Base-by-base conservation (phyloP, 2,888 invertebrate species). In the Tachina grossa region DNA sequence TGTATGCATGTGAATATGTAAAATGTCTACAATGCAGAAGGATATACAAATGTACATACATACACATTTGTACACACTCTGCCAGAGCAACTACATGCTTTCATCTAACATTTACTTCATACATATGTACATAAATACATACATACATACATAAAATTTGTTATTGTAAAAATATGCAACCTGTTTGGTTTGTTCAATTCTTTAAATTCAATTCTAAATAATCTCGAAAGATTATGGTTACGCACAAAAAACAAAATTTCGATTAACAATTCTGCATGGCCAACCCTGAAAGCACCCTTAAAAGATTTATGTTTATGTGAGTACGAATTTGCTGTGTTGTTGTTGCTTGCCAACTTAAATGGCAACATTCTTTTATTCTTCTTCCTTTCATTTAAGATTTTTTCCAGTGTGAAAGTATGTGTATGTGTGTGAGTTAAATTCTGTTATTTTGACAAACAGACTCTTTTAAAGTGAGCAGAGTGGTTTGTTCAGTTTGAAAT, bases 401-500 rank as follows among this genome's bases (percentile, higher is more conserved):
- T 51, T 43, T 71, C 14, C 41, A 11, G 49, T 43, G 41, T 41
- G 71, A 55, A 45, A 31, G 31, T 31, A 13, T 39, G 31, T 49
- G 63, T 63, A 39, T 49, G n/a, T 79, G 66, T 59, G 74, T 22
- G 47, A 19, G 19, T 41, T 55, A 8, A 16, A 45, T 75, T 81
- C 45, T 75, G 69, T 61, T 81, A 69, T 53, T 72, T 74, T 53
- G 31, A 53, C 61, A 83, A 72, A 72, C 79, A 85, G 76, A 75
- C 83, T 85, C 85, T 71, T 68, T 69, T 76, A 77, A 41, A 57
- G 45, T 51, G 65, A 78, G 66, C 53, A 66, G 14, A 84, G 55
- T 45, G 63, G 81, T 63, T 53, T 81, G 80, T 88, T 89, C 89
- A 92, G 91, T 92, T 89, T 90, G 88, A 91, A 92, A 92, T 90